Evolutionary conservation across 2,113 vertebrate species (phyloP), one percentile per base, ranked within the genome.

Genomic region (Puntigrus tetrazona): DNA sequence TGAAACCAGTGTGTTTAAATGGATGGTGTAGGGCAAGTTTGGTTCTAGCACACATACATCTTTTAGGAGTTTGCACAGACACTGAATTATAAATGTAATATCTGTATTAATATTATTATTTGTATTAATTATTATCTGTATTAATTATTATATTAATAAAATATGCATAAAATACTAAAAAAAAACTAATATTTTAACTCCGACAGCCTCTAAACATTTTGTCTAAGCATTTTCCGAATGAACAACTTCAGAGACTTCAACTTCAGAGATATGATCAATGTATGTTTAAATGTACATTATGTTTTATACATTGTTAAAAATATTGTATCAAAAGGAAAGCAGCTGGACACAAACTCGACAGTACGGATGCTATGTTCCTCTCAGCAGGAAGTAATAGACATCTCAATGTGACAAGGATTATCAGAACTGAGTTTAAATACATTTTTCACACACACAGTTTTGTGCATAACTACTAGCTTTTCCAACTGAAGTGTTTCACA

Each of bases 401-500:
- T 1, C 45, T 18, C 27, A 41, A 67, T 55, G 72, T 76, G 34
- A 69, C 84, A 52, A 11, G 18, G 3, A 78, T 78, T 38, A 59
- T 14, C 31, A 63, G n/a, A 7, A 43, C 7, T 20, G 22, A 11
- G 36, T 29, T 78, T 10, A 59, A 52, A 43, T 29, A 4, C 13
- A 78, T 45, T 78, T 67, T 69, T 82, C 50, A 82, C 61, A 69
- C 38, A 27, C 55, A n/a, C 20, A 6, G 16, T 55, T 74, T 34
- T 73, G 77, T 4, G 77, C 16, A 43, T 77, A 81, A 84, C 55
- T 47, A 77, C 31, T 41, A 50, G 59, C 36, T 38, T 38, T 63
- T 75, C 61, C 41, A 81, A 67, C 34, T 72, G 20, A 76, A 38
- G 20, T 79, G n/a, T 74, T 84, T 29, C 69, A 78, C 18, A 63